A percentile compares a stretch with the other conserved stretches of the same genome.
phyloP scores from a whole-genome alignment of 2,888 invertebrate genomes.

The Apamea sordens region DNA sequence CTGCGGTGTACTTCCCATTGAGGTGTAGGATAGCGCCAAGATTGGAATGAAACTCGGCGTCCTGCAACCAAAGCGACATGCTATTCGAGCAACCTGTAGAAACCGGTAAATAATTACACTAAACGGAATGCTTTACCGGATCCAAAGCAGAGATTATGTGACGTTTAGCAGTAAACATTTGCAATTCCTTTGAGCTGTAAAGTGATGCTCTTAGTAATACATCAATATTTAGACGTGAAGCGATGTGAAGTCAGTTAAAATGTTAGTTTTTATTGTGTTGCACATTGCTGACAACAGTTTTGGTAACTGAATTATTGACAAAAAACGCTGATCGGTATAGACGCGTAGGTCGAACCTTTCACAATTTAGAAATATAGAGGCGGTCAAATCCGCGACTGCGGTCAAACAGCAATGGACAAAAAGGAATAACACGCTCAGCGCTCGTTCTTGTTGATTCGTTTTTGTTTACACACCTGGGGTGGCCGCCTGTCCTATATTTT shows the following conservation, averaged over 20 bases:
- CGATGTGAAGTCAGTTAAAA: not conserved
- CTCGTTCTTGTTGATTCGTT: slow-evolving; percentile 52
- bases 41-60: slow-evolving; percentile 97
- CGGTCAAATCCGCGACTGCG: slow-evolving; percentile 25
- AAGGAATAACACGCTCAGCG: slow-evolving; percentile 35
- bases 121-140: slow-evolving; percentile 34
- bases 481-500: not conserved
- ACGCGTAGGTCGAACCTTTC: slow-evolving; percentile 38
- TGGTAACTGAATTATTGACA: slow-evolving; percentile 32
- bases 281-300: slow-evolving; percentile 14
- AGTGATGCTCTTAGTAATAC: not conserved
- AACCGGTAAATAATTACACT: slow-evolving; percentile 28
- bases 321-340: slow-evolving; percentile 28
- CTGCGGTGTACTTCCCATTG: slow-evolving; percentile 96
- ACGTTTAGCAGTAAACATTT: slow-evolving; percentile 16
- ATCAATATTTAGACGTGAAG: slow-evolving; percentile 1
- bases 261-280: slow-evolving; percentile 12
- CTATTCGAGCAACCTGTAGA: slow-evolving; percentile 50
- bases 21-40: slow-evolving; percentile 98
- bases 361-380: slow-evolving; percentile 49
- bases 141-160: slow-evolving; percentile 4
- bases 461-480: slow-evolving; percentile 55
- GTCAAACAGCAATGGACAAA: slow-evolving; percentile 45
- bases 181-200: slow-evolving; percentile 25
- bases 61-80: slow-evolving; percentile 87